Evolutionary conservation across 2,113 vertebrate genomes (phyloP), one percentile per base, ranked within the genome.

Genomic region (Ceratotherium simum): DNA sequence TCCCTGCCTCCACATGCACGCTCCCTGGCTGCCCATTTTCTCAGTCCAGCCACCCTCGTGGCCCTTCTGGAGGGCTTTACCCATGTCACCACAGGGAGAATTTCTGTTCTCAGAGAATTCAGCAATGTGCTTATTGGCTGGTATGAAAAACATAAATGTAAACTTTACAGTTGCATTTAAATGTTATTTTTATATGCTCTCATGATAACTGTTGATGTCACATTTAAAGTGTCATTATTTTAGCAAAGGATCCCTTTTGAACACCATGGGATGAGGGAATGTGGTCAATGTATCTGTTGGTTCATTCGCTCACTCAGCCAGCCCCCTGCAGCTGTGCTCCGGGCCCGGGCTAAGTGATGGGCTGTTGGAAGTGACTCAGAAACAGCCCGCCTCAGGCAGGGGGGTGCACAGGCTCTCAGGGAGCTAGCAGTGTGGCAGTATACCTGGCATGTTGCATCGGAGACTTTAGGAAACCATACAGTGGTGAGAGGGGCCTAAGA

Each of bases 291-390:
- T 46, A 4, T 42, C 56, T 12, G 33, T 33, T 8, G 13, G 29
- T 67, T n/a, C 14, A 8, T 56, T 56, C 8, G 36, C 17, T 20
- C 25, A 23, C 56, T 75, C n/a, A 20, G 7, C 0, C 0, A 85
- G 33, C 8, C 17, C 46, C 46, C 18, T 14, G 10, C 6, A 0
- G 6, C 39, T 20, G 4, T 20, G 20, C n/a, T n/a, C 39, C 13
- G 1, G n/a, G 25, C n/a, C 86, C 23, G 60, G 29, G 48, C 42
- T 42, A 67, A 42, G 51, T 13, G 3, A 54, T 3, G 12, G 51
- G 67, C 17, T 1, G 67, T 76, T 75, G 60, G 69, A 36, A 23
- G 29, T 46, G 31, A 83, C 79, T 90, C 7, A 64, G 93, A 72
- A 79, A 33, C 10, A 31, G 67, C 56, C 78, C 3, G 11, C 4